Evolutionary conservation across 1,140 invertebrate species (phyloP).

Genomic region (Pemphigus obesinymphae): DNA sequence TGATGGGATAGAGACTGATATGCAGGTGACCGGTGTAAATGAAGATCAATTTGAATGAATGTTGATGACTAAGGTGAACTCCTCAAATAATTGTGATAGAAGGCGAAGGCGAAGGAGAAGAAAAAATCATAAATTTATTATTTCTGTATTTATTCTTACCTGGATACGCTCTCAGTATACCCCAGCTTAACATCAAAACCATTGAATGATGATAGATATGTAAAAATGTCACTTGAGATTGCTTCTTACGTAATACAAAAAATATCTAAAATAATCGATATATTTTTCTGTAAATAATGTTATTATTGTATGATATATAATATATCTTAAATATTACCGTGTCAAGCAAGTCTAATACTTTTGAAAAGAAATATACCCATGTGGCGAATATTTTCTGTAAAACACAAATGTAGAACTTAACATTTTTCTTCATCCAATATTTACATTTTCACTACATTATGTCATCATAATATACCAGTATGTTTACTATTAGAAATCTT

Average conservation of each 20-base stretch:
- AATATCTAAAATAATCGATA: conserved; percentile 54
- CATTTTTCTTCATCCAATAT: neutral
- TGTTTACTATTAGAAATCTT: neutral
- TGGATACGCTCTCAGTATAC: conserved; percentile 62
- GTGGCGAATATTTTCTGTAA: neutral
- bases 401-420: neutral
- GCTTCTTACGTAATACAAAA: conserved; percentile 61
- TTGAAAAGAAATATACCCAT: conserved; percentile 19
- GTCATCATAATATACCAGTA: neutral
- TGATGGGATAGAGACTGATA: too few species aligned
- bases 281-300: neutral
- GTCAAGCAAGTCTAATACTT: conserved; percentile 20
- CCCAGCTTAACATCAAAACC: conserved; percentile 64
- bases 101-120: too few species aligned
- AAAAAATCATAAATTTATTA: too few species aligned
- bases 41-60: too few species aligned
- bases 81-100: too few species aligned
- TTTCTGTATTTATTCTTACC: conserved; percentile 51
- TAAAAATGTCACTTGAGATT: conserved; percentile 60
- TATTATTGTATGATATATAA: neutral
- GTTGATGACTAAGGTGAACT: too few species aligned
- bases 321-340: neutral
- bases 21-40: too few species aligned
- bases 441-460: neutral
- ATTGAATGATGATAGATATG: conserved; percentile 64